Conservation (phyloP, 2,797 vertebrate species). For the Coluber constrictor region DNA sequence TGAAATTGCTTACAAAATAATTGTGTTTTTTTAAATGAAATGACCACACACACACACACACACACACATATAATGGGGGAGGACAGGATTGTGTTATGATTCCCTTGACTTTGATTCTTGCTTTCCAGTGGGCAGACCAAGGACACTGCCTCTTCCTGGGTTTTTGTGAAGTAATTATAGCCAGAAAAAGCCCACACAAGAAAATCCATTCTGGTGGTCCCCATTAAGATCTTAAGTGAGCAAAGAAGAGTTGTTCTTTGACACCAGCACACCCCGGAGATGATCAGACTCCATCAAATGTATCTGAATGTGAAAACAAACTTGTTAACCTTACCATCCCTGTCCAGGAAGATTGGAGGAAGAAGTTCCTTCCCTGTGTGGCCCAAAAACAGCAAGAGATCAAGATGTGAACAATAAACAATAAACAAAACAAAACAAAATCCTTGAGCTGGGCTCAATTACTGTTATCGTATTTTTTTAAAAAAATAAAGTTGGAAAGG, state of each 20-base stretch:
- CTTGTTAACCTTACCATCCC: conserved; percentile 60
- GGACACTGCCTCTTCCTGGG: conserved; percentile 62
- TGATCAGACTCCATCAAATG: conserved; percentile 63
- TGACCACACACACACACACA: background rate
- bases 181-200: conserved; percentile 73
- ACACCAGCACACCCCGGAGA: conserved; percentile 66
- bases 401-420: conserved; percentile 6
- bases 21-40: conserved; percentile 42
- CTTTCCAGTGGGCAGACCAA: conserved; percentile 64
- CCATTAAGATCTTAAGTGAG: conserved; percentile 68
- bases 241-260: conserved; percentile 33
- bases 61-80: background rate
- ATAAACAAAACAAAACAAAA: conserved; percentile 40
- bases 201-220: conserved; percentile 73
- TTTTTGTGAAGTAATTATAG: conserved; percentile 67
- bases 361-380: conserved; percentile 69
- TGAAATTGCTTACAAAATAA: conserved; percentile 59
- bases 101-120: conserved; percentile 33
- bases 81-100: conserved; percentile 61
- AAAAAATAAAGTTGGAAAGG: conserved; percentile 50
- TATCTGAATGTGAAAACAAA: conserved; percentile 70
- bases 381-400: conserved; percentile 54
- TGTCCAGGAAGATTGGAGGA: conserved; percentile 60
- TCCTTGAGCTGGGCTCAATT: conserved; percentile 50
- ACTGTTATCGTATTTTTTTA: conserved; percentile 52